Evolutionary conservation across 2,888 invertebrate genomes (phyloP), one percentile per base, ranked within the genome.

Genomic region (Ganaspis brasiliensis): DNA sequence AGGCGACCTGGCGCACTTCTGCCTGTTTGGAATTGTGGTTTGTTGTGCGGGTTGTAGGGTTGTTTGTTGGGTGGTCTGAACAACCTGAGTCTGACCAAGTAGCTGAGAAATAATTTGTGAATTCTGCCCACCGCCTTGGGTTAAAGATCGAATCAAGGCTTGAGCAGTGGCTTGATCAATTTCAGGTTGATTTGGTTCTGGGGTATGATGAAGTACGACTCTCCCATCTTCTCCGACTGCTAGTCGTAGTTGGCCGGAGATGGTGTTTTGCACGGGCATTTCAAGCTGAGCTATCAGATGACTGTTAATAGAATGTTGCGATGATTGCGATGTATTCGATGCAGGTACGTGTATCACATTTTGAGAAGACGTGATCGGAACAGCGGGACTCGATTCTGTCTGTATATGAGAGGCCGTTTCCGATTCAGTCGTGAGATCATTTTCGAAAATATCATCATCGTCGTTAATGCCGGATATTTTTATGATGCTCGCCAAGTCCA

Each of bases 401-500:
- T 86, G 86, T 56, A 83, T 75, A 72, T 86, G 82, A 76, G 84
- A 78, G 61, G 85, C 72, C 24, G 83, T 78, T 16, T 88, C 90
- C 31, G 87, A 80, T 77, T 91, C 90, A 19, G 85, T 79, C 52
- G 85, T 81, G 59, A 90, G 83, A 78, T 91, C 91, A 67, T 83
- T 89, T 77, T 90, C 91, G 82, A 93, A 93, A 57, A 94, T 92
- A 81, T 93, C 94, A 81, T 95, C 95, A 79, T 94, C 94, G 80
- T 95, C 95, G 72, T 95, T 95, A 79, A 94, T 95, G 75, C 95
- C 94, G 70, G 95, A 95, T 78, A 95, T 92, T 90, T 95, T 95
- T 94, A 95, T 95, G 52, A 95, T 94, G 90, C 95, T 95, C 73
- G 95, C 95, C 84, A 95, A 92, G 90, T 95, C 95, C 73, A 95